Evolutionary conservation across 2,888 invertebrate genomes (phyloP), one percentile per base, ranked within the genome.

Genomic region (Eulithis prunata): DNA sequence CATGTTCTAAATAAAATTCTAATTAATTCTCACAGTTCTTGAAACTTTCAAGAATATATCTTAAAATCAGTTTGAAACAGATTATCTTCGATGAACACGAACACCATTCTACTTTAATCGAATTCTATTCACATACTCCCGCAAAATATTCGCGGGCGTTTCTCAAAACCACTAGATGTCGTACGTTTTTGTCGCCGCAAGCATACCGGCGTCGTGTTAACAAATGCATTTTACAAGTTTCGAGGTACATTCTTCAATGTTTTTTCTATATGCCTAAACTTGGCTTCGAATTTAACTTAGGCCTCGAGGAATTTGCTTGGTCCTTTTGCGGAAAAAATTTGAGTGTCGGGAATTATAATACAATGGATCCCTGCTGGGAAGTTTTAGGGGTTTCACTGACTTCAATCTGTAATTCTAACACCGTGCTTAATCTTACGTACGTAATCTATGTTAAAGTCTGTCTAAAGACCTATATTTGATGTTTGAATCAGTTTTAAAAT

Each of bases 151-250:
- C 79, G 66, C 84, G 82, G 80, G 83, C 83, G 72, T 83, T 80
- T 77, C 78, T 77, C 80, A 77, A 78, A 80, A 80, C 82, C 82
- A 80, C 87, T 85, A 85, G 82, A 85, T 82, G 83, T 82, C 78
- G 78, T 74, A 71, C 75, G 78, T 86, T 87, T 87, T 87, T 87
- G 77, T 77, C 67, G 70, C 70, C 75, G 74, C 78, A 79, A 70
- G 77, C 82, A 79, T 85, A 76, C 85, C 83, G 74, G 74, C 76
- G 75, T 74, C 78, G 82, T 87, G 87, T 87, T 87, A 84, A 84
- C 86, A 86, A 87, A 86, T 79, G 81, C 77, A 84, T 85, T 84
- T 80, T 83, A 77, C 72, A 77, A 83, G 83, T 67, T 67, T 76
- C 65, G 68, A 70, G 66, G 65, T 62, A 65, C 66, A 71, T 77